Base-by-base conservation (phyloP, 2,113 vertebrate genomes). In the Arenaria interpres region DNA sequence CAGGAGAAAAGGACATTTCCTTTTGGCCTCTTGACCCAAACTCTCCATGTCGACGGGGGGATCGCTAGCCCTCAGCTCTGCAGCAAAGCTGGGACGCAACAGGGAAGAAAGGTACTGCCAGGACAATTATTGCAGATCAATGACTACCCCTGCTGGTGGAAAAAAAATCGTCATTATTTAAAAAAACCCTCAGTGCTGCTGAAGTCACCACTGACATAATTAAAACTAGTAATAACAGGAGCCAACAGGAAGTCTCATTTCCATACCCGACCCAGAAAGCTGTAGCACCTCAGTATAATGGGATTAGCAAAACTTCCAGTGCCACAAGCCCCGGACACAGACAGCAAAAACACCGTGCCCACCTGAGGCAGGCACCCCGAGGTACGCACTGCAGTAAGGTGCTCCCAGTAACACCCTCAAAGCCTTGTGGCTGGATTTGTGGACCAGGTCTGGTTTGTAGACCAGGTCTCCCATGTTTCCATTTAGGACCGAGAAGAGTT, bases 81-180 rank as follows among this genome's bases (percentile, higher is more conserved):
- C 30, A 86, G 35, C 41, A 60, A 64, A 79, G 28, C 48, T 11
- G 69, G 30, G 73, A 51, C 8, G 57, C 10, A 21, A 3, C 10
- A 2, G 43, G 8, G 46, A 79, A 54, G 33, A 57, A 64, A 75
- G 35, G 30, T 79, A 22, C 85, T 7, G 66, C 85, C 69, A 59
- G 71, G 72, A 93, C 73, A 85, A 77, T 64, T 89, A 75, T 12
- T 86, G 85, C 95, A 81, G 96, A 94, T 84, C 93, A 90, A 95
- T 88, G 87, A 75, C 96, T 97, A 96, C 96, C 97, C 90, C 97
- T 97, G 96, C 95, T 97, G 96, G 97, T 48, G 50, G 73, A 59
- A 95, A 90, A 77, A 88, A 86, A 81, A 86, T 76, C 53, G 54
- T 20, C 78, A 14, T 75, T n/a, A 53, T 18, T 72, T 56, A 33